Evolutionary conservation across 2,113 vertebrate genomes (phyloP).

Genomic region (Morone chrysops): DNA sequence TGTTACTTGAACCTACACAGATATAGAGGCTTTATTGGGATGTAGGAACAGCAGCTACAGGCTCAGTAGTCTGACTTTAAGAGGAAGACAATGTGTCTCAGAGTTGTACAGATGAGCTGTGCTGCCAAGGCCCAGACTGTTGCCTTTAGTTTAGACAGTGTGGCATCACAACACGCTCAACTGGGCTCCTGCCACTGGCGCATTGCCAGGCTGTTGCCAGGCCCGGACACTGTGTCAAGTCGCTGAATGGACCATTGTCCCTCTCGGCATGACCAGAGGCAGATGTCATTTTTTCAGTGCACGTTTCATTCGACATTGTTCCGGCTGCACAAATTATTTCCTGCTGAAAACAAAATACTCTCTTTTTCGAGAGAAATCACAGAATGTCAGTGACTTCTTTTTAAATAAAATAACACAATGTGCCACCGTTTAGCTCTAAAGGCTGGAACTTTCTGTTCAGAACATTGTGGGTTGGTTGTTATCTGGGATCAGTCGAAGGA

Average conservation of each 20-base stretch:
- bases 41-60: constrained; percentile 6
- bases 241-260: constrained; percentile 76
- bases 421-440: neutral
- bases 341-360: constrained; percentile 31
- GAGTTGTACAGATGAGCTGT: constrained; percentile 39
- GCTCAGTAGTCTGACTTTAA: constrained; percentile 33
- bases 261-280: constrained; percentile 63
- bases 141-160: constrained; percentile 52
- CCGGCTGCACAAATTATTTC: constrained; percentile 45
- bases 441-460: neutral
- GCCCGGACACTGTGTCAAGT: constrained; percentile 57
- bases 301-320: constrained; percentile 49
- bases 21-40: constrained; percentile 32
- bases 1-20: constrained; percentile 47
- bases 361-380: constrained; percentile 17
- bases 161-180: constrained; percentile 56
- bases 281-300: constrained; percentile 65
- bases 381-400: constrained; percentile 9
- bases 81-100: constrained; percentile 17
- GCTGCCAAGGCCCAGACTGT: constrained; percentile 42
- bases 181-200: constrained; percentile 42
- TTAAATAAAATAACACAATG: neutral
- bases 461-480: neutral
- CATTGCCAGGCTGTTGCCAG: constrained; percentile 39
- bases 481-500: too few species aligned